Evolutionary conservation across 2,888 invertebrate genomes (phyloP), one percentile per base, ranked within the genome.

Genomic region (Lysandra coridon): DNA sequence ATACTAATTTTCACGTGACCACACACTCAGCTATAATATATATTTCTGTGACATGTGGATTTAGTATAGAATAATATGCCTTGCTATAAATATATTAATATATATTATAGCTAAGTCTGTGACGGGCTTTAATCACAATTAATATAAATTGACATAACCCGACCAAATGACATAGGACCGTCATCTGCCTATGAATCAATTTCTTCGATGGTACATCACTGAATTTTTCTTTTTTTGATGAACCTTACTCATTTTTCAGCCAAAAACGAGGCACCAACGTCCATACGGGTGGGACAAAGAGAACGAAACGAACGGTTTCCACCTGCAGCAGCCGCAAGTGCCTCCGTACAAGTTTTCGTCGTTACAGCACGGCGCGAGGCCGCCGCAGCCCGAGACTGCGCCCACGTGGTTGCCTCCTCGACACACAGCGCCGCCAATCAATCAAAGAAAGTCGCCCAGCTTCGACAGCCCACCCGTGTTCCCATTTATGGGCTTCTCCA

Each of bases 271-370:
- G 84, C 97, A 97, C 86, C 97, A 96, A 88, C 95, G 97, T 83
- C 97, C 97, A 6, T 97, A 96, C 85, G 97, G 97, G 44, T 97
- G 97, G 97, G 96, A 97, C 84, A 96, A 95, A 83, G 92, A 95
- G 83, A 86, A 86, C 80, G 92, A 92, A 78, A 83, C 86, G 40
- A 90, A 88, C 80, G 90, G 88, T 6, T 93, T 93, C 83, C 90
- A 92, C 78, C 86, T 93, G 44, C 95, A 96, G 79, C 96, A 95
- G 75, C 95, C 96, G 17, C 95, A 95, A 80, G 95, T 95, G 40
- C 95, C 96, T 53, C 95, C 95, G 76, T 96, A 95, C 86, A 93
- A 95, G 83, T 97, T 96, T 87, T 96, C 96, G 80, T 97, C 96
- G 83, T 92, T 97, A 82, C 97, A 96, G 81, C 96, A 96, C 88